These are phyloP conservation scores for Hermetia illucens DNA, from an alignment of 1,140 invertebrate genomes.

Conservation along the genomic window DNA sequence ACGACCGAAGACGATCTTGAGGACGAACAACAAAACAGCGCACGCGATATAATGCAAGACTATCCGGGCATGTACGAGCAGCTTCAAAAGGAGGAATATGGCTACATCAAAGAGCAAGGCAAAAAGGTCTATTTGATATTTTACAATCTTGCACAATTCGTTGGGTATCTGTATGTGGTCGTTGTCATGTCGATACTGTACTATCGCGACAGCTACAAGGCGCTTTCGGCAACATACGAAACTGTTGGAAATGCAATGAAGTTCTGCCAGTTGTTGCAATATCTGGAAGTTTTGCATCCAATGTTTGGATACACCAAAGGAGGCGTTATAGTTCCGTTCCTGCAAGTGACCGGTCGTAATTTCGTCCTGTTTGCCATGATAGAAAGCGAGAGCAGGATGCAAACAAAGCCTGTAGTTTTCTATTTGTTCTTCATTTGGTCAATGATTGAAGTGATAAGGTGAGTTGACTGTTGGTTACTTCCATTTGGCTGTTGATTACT, in stretches of 20 bases:
- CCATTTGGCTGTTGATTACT: too few relatives aligned
- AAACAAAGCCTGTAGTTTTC: constrained; percentile 72
- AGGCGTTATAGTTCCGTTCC: constrained; percentile 40
- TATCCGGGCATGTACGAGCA: constrained; percentile 63
- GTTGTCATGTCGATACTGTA: constrained; percentile 60
- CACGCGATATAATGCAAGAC: constrained; percentile 52
- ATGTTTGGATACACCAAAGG: constrained; percentile 78
- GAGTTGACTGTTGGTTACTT: constrained; percentile 13
- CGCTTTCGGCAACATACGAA: constrained; percentile 57
- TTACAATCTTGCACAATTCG: constrained; percentile 84
- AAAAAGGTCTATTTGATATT: constrained; percentile 76
- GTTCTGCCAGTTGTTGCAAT: constrained; percentile 67
- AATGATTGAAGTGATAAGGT: constrained; percentile 66
- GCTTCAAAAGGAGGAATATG: constrained; percentile 64
- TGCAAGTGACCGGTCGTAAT: constrained; percentile 61
- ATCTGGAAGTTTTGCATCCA: constrained; percentile 81
- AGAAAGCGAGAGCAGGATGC: constrained; percentile 69
- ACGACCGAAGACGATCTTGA: constrained; percentile 51
- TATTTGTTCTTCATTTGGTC: constrained; percentile 76
- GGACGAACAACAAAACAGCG: constrained; percentile 46
- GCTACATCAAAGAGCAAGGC: constrained; percentile 62
- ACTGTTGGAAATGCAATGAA: constrained; percentile 66
- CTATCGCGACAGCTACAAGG: constrained; percentile 55
- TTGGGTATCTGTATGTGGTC: constrained; percentile 71
- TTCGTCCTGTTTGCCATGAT: constrained; percentile 76